Conservation (phyloP, 2,797 vertebrate species). For the Parotocinclus haroldoi region DNA sequence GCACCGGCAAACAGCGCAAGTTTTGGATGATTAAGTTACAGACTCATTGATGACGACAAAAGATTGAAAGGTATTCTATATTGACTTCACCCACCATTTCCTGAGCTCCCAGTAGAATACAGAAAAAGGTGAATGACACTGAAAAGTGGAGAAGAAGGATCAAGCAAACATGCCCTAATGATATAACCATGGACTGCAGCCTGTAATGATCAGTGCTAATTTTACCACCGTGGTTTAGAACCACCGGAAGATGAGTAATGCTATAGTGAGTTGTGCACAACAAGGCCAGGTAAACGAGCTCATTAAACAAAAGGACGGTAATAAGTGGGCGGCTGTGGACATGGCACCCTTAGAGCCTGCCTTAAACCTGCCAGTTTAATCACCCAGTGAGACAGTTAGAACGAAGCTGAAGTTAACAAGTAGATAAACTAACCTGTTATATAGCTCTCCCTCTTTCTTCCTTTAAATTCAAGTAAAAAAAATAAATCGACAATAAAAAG, state of each 20-base stretch:
- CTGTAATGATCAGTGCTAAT: background rate
- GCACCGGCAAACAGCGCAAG: no score
- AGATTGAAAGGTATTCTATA: no score
- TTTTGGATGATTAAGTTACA: no score
- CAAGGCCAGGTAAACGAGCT: slow-evolving; percentile 54
- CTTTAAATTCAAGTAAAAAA: no score
- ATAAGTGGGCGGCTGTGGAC: slow-evolving; percentile 39
- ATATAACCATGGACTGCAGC: slow-evolving; percentile 30
- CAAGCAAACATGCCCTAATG: background rate
- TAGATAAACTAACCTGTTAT: no score
- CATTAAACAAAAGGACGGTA: slow-evolving; percentile 44
- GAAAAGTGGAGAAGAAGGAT: background rate
- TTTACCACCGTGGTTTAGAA: background rate
- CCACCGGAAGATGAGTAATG: slow-evolving; percentile 38
- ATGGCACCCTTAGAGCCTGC: background rate
- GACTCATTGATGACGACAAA: no score
- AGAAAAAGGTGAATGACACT: no score
- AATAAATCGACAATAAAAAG: no score
- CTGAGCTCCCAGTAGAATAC: background rate
- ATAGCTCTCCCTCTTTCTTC: no score
- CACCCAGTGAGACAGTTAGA: no score
- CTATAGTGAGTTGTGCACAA: slow-evolving; percentile 42
- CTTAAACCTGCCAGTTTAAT: background rate
- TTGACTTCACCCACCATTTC: no score
- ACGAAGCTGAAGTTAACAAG: no score